Conservation (phyloP, 2,113 vertebrate species). For the Hassar affinis region DNA sequence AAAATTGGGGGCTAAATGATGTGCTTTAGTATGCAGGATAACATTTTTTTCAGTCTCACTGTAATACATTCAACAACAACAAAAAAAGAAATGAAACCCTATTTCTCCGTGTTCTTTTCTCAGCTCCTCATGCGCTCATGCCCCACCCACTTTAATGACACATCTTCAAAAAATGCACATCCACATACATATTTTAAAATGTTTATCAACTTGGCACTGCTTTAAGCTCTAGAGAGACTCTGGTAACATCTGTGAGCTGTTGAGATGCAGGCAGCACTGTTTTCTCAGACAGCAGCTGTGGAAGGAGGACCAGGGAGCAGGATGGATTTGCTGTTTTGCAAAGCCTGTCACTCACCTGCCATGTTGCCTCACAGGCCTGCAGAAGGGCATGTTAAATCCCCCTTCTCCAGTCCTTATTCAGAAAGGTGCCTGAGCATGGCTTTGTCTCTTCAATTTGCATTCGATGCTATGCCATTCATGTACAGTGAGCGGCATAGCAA, state of each 20-base stretch:
- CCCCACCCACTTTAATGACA: constrained; percentile 22
- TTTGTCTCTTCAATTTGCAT: constrained; percentile 1
- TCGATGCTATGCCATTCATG: constrained; percentile 36
- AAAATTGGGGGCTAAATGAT: not conserved
- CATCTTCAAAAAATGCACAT: constrained; percentile 8
- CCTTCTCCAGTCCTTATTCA: constrained; percentile 26
- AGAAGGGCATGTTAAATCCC: constrained; percentile 41
- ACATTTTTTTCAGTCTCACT: not conserved
- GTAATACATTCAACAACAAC: not conserved
- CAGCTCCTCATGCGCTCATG: not conserved
- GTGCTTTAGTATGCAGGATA: not conserved
- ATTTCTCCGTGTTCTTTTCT: not conserved
- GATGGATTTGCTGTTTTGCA: constrained; percentile 36
- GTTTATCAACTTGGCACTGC: constrained; percentile 16
- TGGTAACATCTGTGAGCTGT: constrained; percentile 35
- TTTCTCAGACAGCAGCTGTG: constrained; percentile 20
- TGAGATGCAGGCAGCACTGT: constrained; percentile 13
- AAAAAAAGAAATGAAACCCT: not conserved
- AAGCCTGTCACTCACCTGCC: constrained; percentile 50
- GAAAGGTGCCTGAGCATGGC: not conserved
- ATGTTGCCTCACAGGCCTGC: constrained; percentile 39
- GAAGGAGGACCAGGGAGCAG: constrained; percentile 13
- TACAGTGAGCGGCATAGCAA: constrained; percentile 16
- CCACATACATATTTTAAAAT: constrained; percentile 33
- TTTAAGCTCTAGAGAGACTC: constrained; percentile 19